Percentiles rank a stretch among this genome's conserved stretches.
These are phyloP conservation scores for Phyllostomus hastatus DNA, from an alignment of 2,113 vertebrate genomes.

Conservation along the genomic window DNA sequence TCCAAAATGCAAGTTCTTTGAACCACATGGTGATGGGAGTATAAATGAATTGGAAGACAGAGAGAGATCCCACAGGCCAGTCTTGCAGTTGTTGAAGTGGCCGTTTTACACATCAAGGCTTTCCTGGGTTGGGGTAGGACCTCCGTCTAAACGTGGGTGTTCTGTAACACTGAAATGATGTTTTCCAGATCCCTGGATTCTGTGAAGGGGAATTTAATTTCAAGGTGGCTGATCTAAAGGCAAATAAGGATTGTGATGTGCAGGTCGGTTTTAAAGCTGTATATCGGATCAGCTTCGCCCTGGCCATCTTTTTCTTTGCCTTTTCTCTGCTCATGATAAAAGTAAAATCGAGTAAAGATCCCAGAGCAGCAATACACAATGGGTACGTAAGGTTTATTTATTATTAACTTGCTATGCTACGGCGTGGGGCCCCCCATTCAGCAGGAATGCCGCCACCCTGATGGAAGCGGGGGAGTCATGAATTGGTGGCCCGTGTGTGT, in stretches of 20 bases:
- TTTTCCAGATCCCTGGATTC: slow-evolving; percentile 91
- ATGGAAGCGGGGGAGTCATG: neutral
- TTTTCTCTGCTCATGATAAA: slow-evolving; percentile 88
- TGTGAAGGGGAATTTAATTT: slow-evolving; percentile 87
- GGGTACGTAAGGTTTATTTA: slow-evolving; percentile 83
- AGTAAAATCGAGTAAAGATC: slow-evolving; percentile 91
- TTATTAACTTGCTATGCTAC: neutral
- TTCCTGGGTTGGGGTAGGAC: neutral
- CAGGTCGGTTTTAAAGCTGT: slow-evolving; percentile 94
- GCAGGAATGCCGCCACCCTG: neutral
- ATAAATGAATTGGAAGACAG: neutral
- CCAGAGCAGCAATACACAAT: slow-evolving; percentile 92
- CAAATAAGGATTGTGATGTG: slow-evolving; percentile 86
- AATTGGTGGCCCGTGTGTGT: neutral
- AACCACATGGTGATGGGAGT: neutral
- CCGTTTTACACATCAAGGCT: neutral
- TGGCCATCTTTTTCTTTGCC: slow-evolving; percentile 90
- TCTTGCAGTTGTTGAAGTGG: neutral
- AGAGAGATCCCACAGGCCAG: neutral
- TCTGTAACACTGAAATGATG: slow-evolving; percentile 12
- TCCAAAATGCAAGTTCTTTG: slow-evolving; percentile 2
- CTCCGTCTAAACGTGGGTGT: slow-evolving; percentile 10
- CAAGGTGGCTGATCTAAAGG: slow-evolving; percentile 70
- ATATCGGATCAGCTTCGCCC: slow-evolving; percentile 93
- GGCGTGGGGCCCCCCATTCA: neutral